These are phyloP conservation scores for Trochalopteron elliotii DNA, from an alignment of 2,113 vertebrate species.

Conservation along the genomic window DNA sequence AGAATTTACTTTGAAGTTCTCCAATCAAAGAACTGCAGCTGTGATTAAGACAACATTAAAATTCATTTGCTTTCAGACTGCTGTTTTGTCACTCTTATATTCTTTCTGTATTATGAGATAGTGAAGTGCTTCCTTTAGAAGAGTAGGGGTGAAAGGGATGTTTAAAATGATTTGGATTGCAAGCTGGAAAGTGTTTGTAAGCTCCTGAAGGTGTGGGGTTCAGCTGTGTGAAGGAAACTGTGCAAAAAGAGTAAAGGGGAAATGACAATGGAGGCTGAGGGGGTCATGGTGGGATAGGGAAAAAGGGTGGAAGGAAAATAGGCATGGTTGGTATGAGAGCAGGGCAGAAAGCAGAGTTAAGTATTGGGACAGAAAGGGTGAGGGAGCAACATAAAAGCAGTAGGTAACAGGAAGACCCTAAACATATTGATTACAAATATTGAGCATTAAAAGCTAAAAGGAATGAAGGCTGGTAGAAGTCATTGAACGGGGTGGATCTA, in stretches of 20 bases:
- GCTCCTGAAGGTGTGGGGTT: background rate
- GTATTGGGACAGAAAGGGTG: background rate
- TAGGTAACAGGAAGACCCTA: background rate
- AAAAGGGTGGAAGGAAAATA: too few relatives aligned
- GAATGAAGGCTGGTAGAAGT: background rate
- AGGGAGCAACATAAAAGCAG: background rate
- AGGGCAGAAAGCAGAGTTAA: background rate
- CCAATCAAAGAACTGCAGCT: background rate
- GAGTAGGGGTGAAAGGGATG: background rate
- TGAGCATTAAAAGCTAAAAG: background rate
- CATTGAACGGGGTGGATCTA: background rate
- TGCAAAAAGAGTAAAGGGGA: background rate
- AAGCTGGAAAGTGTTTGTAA: background rate
- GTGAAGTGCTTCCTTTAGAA: background rate
- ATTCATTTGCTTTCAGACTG: background rate
- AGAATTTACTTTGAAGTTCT: background rate
- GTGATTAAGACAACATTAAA: background rate
- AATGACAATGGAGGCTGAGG: background rate
- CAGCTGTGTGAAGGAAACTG: background rate
- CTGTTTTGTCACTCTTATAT: background rate
- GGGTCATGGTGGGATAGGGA: too few relatives aligned
- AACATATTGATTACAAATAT: background rate
- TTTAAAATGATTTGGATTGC: background rate
- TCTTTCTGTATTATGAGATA: background rate
- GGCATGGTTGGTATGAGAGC: background rate